Evolutionary conservation across 1,140 invertebrate genomes (phyloP).

Genomic region (Conus betulinus): DNA sequence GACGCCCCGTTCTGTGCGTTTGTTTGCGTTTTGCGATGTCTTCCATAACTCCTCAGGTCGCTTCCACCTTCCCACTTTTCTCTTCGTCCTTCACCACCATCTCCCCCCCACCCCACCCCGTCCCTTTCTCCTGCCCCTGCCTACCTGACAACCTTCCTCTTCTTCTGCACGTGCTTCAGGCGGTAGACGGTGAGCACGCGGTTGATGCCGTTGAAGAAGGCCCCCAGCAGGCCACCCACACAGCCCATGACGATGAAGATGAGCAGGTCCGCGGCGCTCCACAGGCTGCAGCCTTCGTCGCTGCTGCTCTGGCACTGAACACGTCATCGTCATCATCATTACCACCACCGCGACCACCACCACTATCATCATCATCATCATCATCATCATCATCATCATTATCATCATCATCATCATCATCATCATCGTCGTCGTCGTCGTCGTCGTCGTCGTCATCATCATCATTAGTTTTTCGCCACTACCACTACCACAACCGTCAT

Average conservation of each 20-base stretch:
- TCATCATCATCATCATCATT: not conserved
- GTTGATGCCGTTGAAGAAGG: conserved; percentile 95
- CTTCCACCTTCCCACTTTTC: not conserved
- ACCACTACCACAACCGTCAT: no score
- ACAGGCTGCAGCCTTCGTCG: conserved; percentile 53
- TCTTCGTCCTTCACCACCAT: not conserved
- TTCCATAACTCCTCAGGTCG: no score
- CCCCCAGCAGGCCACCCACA: conserved; percentile 88
- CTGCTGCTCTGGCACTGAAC: conserved; percentile 46
- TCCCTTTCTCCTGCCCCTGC: not conserved
- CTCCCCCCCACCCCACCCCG: not conserved
- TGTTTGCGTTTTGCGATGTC: no score
- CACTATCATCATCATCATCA: not conserved
- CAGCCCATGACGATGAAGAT: conserved; percentile 68
- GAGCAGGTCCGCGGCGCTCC: conserved; percentile 61
- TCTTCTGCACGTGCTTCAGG: conserved; percentile 80
- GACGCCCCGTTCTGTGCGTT: no score
- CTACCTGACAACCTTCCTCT: conserved; percentile 59
- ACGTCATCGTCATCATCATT: not conserved
- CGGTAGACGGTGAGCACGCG: conserved; percentile 91
- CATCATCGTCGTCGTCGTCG: not conserved
- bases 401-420: not conserved
- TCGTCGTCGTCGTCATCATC: not conserved
- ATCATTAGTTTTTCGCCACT: not conserved
- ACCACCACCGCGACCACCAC: not conserved